Percentiles rank a stretch among this genome's conserved stretches.
These are phyloP conservation scores for Berghia stephanieae DNA, from an alignment of 1,140 invertebrate genomes.

Conservation along the genomic window DNA sequence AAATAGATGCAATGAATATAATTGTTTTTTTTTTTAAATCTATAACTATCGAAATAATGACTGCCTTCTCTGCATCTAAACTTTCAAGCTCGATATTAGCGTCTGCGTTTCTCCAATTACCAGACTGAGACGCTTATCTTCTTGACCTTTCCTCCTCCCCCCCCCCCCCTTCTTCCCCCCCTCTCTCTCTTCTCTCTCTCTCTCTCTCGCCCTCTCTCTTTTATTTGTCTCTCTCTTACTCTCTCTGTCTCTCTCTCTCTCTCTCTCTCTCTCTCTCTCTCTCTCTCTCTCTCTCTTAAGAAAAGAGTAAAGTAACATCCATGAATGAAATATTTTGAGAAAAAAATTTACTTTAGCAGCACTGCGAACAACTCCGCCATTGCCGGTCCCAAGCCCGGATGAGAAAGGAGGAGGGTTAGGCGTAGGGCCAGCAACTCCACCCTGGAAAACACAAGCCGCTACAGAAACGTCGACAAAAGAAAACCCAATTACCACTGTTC, in stretches of 20 bases:
- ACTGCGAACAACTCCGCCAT: too few relatives aligned
- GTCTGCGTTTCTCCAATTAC: background rate
- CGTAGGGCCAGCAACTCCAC: too few relatives aligned
- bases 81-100: background rate
- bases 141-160: background rate
- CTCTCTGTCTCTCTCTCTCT: background rate
- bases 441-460: too few relatives aligned
- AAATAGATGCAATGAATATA: background rate
- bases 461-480: too few relatives aligned
- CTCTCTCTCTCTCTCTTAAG: background rate
- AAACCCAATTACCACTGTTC: too few relatives aligned
- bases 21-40: background rate
- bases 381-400: too few relatives aligned
- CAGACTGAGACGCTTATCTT: background rate
- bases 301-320: background rate
- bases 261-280: background rate
- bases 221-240: too few relatives aligned
- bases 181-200: background rate
- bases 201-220: conserved; percentile 4
- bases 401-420: too few relatives aligned
- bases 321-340: background rate
- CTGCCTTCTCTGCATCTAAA: background rate
- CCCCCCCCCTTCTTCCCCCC: too few relatives aligned
- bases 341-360: background rate
- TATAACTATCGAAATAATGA: background rate